A percentile compares a stretch with the other conserved stretches of the same genome.
These are phyloP conservation scores for Pterois miles DNA, from an alignment of 2,797 vertebrate species.

Conservation along the genomic window DNA sequence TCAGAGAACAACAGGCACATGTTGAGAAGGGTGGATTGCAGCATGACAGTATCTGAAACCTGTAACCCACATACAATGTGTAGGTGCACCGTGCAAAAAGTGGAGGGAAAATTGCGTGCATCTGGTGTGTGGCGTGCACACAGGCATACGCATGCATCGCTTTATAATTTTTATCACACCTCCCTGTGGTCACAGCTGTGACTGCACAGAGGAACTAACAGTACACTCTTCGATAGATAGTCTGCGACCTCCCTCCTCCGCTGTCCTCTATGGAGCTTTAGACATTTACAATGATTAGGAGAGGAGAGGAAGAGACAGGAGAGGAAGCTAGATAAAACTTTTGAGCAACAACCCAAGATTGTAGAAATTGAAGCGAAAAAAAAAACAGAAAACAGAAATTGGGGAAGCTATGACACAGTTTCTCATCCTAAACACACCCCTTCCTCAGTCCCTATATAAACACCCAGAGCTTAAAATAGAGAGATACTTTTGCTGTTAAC, in stretches of 20 bases:
- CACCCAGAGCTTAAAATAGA: slow-evolving; percentile 50
- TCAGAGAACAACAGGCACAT: slow-evolving; percentile 9
- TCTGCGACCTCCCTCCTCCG: neutral
- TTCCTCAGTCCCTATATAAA: slow-evolving; percentile 36
- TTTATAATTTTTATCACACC: slow-evolving; percentile 61
- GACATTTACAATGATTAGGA: neutral
- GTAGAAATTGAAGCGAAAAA: slow-evolving; percentile 13
- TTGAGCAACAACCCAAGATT: slow-evolving; percentile 14
- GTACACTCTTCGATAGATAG: neutral
- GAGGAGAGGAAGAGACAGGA: neutral
- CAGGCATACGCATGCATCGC: neutral
- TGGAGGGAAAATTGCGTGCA: slow-evolving; percentile 30
- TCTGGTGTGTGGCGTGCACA: slow-evolving; percentile 21
- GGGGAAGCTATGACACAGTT: slow-evolving; percentile 64
- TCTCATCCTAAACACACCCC: slow-evolving; percentile 50
- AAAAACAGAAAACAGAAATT: slow-evolving; percentile 33
- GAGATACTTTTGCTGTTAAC: slow-evolving; percentile 20
- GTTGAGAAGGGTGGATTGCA: neutral
- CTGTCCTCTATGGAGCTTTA: neutral
- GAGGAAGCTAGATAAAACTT: neutral
- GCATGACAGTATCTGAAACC: slow-evolving; percentile 22
- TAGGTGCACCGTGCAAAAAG: slow-evolving; percentile 57
- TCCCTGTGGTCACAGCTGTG: slow-evolving; percentile 74
- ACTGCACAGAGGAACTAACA: slow-evolving; percentile 53
- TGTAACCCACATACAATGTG: slow-evolving; percentile 41